These are phyloP conservation scores for Lithophane ornitopus DNA, from an alignment of 2,888 invertebrate genomes.

Conservation along the genomic window DNA sequence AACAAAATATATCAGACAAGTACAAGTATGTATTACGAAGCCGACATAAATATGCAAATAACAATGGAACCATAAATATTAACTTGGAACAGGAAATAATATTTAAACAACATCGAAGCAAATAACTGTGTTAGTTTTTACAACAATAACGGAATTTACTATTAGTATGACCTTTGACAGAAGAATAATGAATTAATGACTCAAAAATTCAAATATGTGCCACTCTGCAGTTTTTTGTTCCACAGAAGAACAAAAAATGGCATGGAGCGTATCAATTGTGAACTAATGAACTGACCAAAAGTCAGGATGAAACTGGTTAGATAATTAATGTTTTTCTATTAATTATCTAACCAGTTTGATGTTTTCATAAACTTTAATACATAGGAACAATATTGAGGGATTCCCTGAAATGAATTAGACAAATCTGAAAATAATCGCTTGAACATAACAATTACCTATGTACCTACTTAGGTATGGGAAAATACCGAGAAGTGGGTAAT, in stretches of 20 bases:
- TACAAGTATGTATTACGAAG: slow-evolving; percentile 27
- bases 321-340: slow-evolving; percentile 25
- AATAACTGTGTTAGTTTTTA: slow-evolving; percentile 54
- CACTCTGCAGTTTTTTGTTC: slow-evolving; percentile 19
- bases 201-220: slow-evolving; percentile 32
- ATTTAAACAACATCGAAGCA: slow-evolving; percentile 51
- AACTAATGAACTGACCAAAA: slow-evolving; percentile 24
- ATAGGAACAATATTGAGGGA: neutral
- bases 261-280: slow-evolving; percentile 32
- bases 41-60: slow-evolving; percentile 40
- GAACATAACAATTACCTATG: neutral
- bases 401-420: slow-evolving; percentile 17
- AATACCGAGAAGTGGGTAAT: neutral
- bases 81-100: slow-evolving; percentile 57
- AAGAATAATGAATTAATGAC: slow-evolving; percentile 40
- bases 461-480: neutral
- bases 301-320: neutral
- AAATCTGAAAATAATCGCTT: slow-evolving; percentile 28
- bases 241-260: slow-evolving; percentile 37
- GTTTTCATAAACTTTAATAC: slow-evolving; percentile 11
- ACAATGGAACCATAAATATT: slow-evolving; percentile 55
- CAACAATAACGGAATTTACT: slow-evolving; percentile 41
- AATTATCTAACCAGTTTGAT: neutral
- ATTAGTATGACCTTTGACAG: slow-evolving; percentile 49
- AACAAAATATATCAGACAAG: slow-evolving; percentile 19